Evolutionary conservation across 2,888 invertebrate species (phyloP), one percentile per base, ranked within the genome.

Genomic region (Hydrotaea diabolus): DNA sequence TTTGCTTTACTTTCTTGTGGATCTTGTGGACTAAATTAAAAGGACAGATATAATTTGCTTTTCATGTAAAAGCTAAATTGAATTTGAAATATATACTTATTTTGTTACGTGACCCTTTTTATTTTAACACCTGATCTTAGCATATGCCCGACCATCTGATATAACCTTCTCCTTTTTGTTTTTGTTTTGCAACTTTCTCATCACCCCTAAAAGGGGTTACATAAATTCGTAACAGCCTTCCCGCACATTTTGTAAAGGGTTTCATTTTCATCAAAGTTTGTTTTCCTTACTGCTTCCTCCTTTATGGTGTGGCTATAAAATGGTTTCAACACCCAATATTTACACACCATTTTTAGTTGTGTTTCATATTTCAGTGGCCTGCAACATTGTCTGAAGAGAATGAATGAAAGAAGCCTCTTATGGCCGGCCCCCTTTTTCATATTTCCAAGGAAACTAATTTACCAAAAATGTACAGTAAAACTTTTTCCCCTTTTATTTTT

Each of bases 381-480:
- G 69, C 69, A 69, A 46, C 69, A 69, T 69, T 69, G 43, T 69
- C 1, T 43, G 69, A 26, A 59, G 59, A 53, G 49, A 17, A 80
- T 15, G 21, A 46, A 71, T 64, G 23, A 77, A 66, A 57, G 85
- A 85, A 85, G 85, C 85, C 85, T 74, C 77, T 77, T 53, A 85
- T 80, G 77, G 55, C 66, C 8, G 43, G 78, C 79, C 78, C 57
- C 53, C 64, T 57, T 79, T 66, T 57, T 17, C 11, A 64, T 71
- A 59, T 64, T 82, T 74, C 77, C 59, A 74, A 82, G 69, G 79
- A 77, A 85, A 85, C 79, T 81, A 76, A 73, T 81, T 73, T 69
- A 66, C 55, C n/a, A 23, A 66, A 66, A 74, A 62, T 11, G 8
- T 73, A 43, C 17, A 21, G 15, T 17, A 39, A 69, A 71, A 69